Evolutionary conservation across 37 sponge, comb jelly and placozoan species (phyloP).

Genomic region (Tethya wilhelma): DNA sequence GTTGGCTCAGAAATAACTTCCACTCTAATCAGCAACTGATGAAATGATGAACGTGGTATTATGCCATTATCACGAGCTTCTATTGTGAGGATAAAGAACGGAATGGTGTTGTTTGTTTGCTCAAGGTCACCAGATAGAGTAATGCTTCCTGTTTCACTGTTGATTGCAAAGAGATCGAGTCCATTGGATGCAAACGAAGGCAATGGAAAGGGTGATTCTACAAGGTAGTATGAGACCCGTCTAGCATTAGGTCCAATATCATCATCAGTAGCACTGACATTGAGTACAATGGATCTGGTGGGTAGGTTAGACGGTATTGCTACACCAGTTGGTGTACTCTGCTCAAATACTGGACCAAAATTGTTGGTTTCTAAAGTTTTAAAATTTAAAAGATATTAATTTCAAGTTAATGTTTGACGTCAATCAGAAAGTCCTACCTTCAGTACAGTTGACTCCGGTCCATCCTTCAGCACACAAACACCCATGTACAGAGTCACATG

Average conservation of each 20-base stretch:
- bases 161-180: not conserved
- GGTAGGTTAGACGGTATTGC: no score
- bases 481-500: constrained; percentile 49
- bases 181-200: not conserved
- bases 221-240: not conserved
- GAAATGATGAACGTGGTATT: not conserved
- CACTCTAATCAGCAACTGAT: no score
- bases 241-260: not conserved
- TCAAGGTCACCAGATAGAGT: not conserved
- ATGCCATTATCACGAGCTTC: not conserved
- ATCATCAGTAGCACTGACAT: not conserved
- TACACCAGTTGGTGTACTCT: no score
- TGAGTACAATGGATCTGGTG: no score
- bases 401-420: no score
- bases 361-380: no score
- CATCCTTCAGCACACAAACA: no score
- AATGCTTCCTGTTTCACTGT: not conserved
- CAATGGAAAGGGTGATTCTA: not conserved
- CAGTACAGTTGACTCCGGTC: no score
- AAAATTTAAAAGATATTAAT: no score
- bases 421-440: no score
- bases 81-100: not conserved
- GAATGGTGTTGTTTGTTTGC: not conserved
- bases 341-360: no score
- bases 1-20: no score